These are phyloP conservation scores for Actinia tenebrosa DNA, from an alignment of 64 coral and sea anemone species.

Conservation along the genomic window DNA sequence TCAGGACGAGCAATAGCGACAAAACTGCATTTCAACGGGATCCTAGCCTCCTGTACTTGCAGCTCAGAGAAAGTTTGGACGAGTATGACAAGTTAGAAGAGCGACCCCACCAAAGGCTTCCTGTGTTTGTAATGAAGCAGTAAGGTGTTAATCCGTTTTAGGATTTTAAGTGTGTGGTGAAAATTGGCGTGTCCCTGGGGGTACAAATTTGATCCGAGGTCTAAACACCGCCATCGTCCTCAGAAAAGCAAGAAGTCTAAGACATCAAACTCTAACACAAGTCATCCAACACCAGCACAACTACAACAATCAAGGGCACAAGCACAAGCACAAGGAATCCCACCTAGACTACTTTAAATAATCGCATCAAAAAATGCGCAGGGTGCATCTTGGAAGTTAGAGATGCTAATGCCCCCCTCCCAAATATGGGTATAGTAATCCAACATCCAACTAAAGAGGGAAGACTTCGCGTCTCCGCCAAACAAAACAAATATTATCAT, in stretches of 20 bases:
- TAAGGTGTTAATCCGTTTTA: no score
- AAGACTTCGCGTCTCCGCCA: slow-evolving; percentile 3
- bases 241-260: not conserved
- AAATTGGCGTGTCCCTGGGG: no score
- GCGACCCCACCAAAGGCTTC: no score
- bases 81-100: no score
- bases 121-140: no score
- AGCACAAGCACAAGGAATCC: not conserved
- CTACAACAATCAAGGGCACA: not conserved
- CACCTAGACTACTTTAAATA: not conserved
- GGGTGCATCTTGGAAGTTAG: slow-evolving; percentile 22
- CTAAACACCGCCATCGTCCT: not conserved
- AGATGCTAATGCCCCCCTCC: slow-evolving; percentile 10
- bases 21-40: no score
- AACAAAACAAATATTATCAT: slow-evolving; percentile 37
- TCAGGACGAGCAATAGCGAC: no score
- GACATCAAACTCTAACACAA: not conserved
- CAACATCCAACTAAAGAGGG: slow-evolving; percentile 29
- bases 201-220: not conserved
- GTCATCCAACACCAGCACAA: not conserved
- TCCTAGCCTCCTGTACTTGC: no score
- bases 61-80: no score
- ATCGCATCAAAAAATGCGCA: slow-evolving; percentile 28
- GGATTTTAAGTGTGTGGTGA: no score
- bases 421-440: slow-evolving; percentile 32